A percentile compares a stretch with the other conserved stretches of the same genome.
Evolutionary conservation across 2,888 invertebrate genomes (phyloP).

Genomic region (Diplazon laetatorius): DNA sequence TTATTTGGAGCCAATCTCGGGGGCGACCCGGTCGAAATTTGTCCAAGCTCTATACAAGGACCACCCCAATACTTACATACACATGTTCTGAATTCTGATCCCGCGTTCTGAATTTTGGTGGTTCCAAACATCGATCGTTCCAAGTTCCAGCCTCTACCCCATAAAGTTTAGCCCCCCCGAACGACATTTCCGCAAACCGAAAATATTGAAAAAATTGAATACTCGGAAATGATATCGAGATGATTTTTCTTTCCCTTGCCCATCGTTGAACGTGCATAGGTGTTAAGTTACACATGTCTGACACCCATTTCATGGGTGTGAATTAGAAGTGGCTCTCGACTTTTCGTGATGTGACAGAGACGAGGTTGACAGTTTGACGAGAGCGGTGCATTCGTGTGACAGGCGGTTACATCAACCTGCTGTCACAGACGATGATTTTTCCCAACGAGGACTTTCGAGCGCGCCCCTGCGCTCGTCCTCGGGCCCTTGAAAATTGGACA

Average conservation of each 20-base stretch:
- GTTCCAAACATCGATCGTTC: no score
- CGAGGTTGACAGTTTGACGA: constrained; percentile 74
- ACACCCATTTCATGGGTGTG: constrained; percentile 8
- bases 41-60: no score
- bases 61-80: no score
- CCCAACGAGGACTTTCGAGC: constrained; percentile 23
- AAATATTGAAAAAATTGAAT: constrained; percentile 1
- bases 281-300: constrained; percentile 22
- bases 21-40: no score
- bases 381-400: constrained; percentile 66
- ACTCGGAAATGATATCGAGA: not conserved
- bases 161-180: no score
- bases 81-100: no score
- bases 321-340: constrained; percentile 29
- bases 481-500: no score
- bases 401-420: constrained; percentile 71
- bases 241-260: not conserved
- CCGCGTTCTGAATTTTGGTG: no score
- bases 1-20: no score
- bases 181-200: not conserved
- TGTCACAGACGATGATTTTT: constrained; percentile 67
- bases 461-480: not conserved
- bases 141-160: no score
- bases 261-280: not conserved
- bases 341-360: constrained; percentile 38